phyloP scores from a whole-genome alignment of 2,797 vertebrate species.

The Chelmon rostratus region DNA sequence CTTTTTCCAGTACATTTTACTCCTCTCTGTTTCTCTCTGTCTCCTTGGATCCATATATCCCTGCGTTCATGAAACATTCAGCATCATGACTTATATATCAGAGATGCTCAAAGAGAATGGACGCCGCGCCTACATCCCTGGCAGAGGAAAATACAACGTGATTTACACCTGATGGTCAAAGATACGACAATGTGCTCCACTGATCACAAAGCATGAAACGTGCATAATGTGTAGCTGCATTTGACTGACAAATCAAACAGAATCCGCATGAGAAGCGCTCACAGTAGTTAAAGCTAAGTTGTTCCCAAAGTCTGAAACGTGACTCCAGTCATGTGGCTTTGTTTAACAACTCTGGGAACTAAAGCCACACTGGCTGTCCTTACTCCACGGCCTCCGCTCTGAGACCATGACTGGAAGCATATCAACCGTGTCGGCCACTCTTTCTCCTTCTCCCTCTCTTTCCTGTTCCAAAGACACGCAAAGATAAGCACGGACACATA shows the following conservation, averaged over 20 bases:
- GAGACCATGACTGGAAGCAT: slow-evolving; percentile 45
- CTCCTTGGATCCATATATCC: slow-evolving; percentile 32
- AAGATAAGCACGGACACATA: slow-evolving; percentile 54
- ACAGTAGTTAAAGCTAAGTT: slow-evolving; percentile 42
- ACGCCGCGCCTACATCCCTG: background rate
- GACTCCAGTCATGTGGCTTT: slow-evolving; percentile 72
- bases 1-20: slow-evolving; percentile 63
- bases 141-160: slow-evolving; percentile 11
- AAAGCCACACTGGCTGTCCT: slow-evolving; percentile 50
- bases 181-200: background rate
- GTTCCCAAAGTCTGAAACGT: slow-evolving; percentile 52
- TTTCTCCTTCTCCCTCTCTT: slow-evolving; percentile 18
- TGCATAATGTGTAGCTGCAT: background rate
- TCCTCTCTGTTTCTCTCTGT: slow-evolving; percentile 42
- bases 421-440: slow-evolving; percentile 48
- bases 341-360: slow-evolving; percentile 71
- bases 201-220: background rate
- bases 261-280: slow-evolving; percentile 28
- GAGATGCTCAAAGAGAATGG: slow-evolving; percentile 43
- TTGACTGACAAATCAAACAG: slow-evolving; percentile 29
- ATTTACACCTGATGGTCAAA: slow-evolving; percentile 25
- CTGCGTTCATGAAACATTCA: slow-evolving; percentile 67
- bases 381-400: slow-evolving; percentile 50
- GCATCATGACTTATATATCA: slow-evolving; percentile 67
- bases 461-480: slow-evolving; percentile 51